phyloP scores from a whole-genome alignment of 1,140 invertebrate genomes.

The Protaetia brevitarsis region DNA sequence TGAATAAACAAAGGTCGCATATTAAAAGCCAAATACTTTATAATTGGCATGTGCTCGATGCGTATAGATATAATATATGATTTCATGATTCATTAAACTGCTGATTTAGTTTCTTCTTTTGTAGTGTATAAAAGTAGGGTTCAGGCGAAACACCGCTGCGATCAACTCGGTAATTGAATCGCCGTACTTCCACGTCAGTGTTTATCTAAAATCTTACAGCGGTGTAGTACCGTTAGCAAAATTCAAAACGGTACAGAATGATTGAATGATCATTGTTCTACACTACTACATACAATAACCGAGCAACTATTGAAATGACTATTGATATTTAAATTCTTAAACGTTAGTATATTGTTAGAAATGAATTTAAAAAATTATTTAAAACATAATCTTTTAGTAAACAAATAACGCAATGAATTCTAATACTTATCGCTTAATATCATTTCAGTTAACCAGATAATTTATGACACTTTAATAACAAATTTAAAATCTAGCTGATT shows the following conservation, averaged over 20 bases:
- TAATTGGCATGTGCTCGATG: slow-evolving; percentile 5
- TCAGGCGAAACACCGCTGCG: neutral
- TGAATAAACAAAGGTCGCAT: neutral
- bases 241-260: neutral
- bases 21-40: neutral
- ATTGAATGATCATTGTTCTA: neutral
- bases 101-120: neutral
- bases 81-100: slow-evolving; percentile 8
- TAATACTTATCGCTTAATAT: too few relatives aligned
- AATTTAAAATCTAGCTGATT: too few relatives aligned
- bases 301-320: too few relatives aligned
- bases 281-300: too few relatives aligned
- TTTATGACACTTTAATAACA: too few relatives aligned
- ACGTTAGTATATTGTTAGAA: too few relatives aligned
- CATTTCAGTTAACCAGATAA: too few relatives aligned
- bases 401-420: too few relatives aligned
- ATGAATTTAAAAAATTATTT: too few relatives aligned
- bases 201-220: slow-evolving; percentile 12
- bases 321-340: too few relatives aligned
- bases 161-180: neutral
- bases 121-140: neutral
- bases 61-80: neutral
- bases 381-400: too few relatives aligned
- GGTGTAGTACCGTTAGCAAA: slow-evolving; percentile 6
- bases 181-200: neutral